Conservation (phyloP, 2,797 vertebrate species). For the Sylvilagus floridanus region DNA sequence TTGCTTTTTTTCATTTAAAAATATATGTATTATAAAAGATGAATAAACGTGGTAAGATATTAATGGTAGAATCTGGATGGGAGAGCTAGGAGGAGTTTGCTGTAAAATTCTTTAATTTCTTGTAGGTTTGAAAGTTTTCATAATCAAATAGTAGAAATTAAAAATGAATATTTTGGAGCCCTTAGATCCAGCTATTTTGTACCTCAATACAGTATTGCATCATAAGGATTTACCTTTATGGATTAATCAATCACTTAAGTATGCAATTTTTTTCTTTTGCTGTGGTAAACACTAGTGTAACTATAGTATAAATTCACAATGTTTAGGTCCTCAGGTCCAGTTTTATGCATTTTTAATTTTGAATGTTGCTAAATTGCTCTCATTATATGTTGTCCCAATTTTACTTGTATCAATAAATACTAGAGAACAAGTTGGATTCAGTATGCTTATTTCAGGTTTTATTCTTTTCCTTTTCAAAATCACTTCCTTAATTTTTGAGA, state of each 20-base stretch:
- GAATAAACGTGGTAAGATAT: slow-evolving; percentile 45
- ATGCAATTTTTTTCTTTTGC: slow-evolving; percentile 45
- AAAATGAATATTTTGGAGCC: slow-evolving; percentile 32
- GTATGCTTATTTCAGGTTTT: slow-evolving; percentile 16
- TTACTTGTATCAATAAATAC: background rate
- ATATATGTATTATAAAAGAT: background rate
- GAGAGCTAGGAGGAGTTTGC: background rate
- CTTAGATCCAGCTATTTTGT: slow-evolving; percentile 1
- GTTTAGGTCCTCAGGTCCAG: slow-evolving; percentile 17
- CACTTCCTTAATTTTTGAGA: background rate
- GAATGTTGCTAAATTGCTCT: slow-evolving; percentile 44
- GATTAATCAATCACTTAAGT: slow-evolving; percentile 3
- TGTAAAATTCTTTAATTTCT: slow-evolving; percentile 54
- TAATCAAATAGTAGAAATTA: slow-evolving; percentile 28
- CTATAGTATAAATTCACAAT: slow-evolving; percentile 2
- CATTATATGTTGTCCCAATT: slow-evolving; percentile 22
- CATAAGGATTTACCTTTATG: slow-evolving; percentile 18
- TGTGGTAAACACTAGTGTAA: background rate
- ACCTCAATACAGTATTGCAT: background rate
- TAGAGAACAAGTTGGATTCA: background rate
- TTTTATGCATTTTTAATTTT: slow-evolving; percentile 56
- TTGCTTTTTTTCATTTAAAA: slow-evolving; percentile 20
- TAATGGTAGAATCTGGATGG: background rate
- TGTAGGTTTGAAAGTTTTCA: slow-evolving; percentile 24
- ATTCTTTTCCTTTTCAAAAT: slow-evolving; percentile 41